Conservation (phyloP, 2,888 invertebrate genomes). For the Rhagium mordax region DNA sequence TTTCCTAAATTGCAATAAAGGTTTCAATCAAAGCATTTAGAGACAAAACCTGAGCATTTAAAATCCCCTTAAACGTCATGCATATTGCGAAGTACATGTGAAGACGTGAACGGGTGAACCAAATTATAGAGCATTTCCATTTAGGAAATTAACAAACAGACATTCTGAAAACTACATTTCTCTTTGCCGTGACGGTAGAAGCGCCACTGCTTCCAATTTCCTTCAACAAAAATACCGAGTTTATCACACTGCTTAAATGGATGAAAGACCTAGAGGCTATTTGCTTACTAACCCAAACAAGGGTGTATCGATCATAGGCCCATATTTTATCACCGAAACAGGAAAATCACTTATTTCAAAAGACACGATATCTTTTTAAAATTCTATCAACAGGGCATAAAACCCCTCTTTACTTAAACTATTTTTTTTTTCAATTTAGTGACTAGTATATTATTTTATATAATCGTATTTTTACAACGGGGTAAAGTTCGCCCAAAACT, state of each 20-base stretch:
- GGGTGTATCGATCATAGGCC: slow-evolving; percentile 57
- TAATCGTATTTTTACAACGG: too few species aligned
- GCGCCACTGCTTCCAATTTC: slow-evolving; percentile 60
- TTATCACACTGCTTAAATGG: slow-evolving; percentile 60
- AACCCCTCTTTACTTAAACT: too few species aligned
- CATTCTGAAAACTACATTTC: not conserved
- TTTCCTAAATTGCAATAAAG: too few species aligned
- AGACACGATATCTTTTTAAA: slow-evolving; percentile 40
- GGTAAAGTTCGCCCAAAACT: too few species aligned
- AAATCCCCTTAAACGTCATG: too few species aligned
- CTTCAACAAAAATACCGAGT: slow-evolving; percentile 64
- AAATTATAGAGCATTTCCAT: not conserved
- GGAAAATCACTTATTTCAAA: slow-evolving; percentile 50
- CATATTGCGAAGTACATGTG: too few species aligned
- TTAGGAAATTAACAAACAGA: not conserved
- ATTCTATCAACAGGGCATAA: not conserved
- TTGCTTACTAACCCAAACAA: slow-evolving; percentile 60
- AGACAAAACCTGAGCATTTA: too few species aligned
- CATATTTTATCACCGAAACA: slow-evolving; percentile 47
- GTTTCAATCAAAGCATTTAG: too few species aligned
- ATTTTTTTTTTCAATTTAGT: too few species aligned
- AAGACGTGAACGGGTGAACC: too few species aligned
- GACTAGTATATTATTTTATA: too few species aligned
- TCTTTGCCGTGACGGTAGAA: not conserved
- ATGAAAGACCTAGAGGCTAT: slow-evolving; percentile 62